phyloP scores from a whole-genome alignment of 2,113 vertebrate genomes.

The Perognathus longimembris region DNA sequence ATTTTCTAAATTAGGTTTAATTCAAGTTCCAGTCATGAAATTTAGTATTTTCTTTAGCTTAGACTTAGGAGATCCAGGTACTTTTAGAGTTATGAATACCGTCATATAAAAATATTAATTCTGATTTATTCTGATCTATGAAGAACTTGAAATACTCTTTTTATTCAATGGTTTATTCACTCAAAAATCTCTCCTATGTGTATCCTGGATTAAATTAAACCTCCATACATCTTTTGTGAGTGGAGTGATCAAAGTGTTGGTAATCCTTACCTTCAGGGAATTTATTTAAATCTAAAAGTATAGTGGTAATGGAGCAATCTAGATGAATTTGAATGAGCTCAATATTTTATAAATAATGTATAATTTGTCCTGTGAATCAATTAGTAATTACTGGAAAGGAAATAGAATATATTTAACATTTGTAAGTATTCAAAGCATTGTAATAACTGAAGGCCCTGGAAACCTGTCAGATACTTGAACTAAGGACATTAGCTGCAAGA shows the following conservation, averaged over 20 bases:
- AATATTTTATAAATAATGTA: constrained; percentile 22
- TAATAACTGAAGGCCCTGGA: not conserved
- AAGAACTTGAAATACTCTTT: not conserved
- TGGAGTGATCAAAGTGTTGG: constrained; percentile 53
- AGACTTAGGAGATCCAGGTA: not conserved
- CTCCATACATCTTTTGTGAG: constrained; percentile 14
- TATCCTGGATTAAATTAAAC: constrained; percentile 46
- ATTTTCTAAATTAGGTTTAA: constrained; percentile 7
- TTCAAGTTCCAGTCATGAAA: not conserved
- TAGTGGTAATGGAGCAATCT: not conserved
- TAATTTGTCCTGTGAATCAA: not conserved
- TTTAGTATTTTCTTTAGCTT: not conserved
- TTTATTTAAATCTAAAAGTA: constrained; percentile 56
- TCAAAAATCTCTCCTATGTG: not conserved
- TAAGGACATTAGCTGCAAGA: not conserved
- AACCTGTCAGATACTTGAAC: not conserved
- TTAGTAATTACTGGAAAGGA: constrained; percentile 37
- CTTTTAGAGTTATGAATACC: not conserved
- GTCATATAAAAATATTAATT: constrained; percentile 18
- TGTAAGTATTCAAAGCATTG: not conserved
- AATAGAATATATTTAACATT: not conserved
- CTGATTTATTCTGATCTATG: not conserved
- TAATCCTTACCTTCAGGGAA: constrained; percentile 51
- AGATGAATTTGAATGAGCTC: constrained; percentile 36
- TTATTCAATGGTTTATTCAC: constrained; percentile 23